These are phyloP conservation scores for Malacosoma neustria DNA, from an alignment of 2,888 invertebrate species.

Conservation along the genomic window DNA sequence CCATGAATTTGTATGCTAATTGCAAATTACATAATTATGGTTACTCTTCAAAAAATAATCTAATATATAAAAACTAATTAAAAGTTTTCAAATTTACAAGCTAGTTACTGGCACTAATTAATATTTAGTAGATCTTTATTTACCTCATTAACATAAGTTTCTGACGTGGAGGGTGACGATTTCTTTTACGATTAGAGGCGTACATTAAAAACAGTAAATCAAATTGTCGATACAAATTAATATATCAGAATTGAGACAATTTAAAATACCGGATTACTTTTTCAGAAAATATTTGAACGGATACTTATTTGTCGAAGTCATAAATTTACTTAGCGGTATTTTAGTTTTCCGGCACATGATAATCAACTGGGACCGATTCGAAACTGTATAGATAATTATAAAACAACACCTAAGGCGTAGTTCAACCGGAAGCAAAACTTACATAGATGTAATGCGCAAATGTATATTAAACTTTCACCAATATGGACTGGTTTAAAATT, in stretches of 20 bases:
- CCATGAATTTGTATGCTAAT: too few relatives aligned
- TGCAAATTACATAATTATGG: too few relatives aligned
- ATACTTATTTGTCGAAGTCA: background rate
- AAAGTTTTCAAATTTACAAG: too few relatives aligned
- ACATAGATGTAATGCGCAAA: slow-evolving; percentile 44
- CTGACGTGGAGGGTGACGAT: background rate
- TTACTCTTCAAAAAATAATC: too few relatives aligned
- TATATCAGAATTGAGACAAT: background rate
- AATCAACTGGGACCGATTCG: background rate
- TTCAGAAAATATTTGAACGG: background rate
- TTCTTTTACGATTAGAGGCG: background rate
- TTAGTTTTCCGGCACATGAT: background rate
- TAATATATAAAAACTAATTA: too few relatives aligned
- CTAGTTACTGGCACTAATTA: too few relatives aligned
- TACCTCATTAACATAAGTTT: background rate
- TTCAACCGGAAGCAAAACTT: slow-evolving; percentile 44
- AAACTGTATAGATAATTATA: slow-evolving; percentile 20
- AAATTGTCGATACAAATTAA: background rate
- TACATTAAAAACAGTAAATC: background rate
- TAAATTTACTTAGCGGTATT: background rate
- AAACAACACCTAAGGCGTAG: slow-evolving; percentile 44
- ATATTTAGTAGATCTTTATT: too few relatives aligned
- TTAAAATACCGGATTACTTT: background rate
- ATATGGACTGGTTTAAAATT: slow-evolving; percentile 38
- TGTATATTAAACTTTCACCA: slow-evolving; percentile 51